Conservation (phyloP, 2,113 vertebrate species). For the Piliocolobus tephrosceles region DNA sequence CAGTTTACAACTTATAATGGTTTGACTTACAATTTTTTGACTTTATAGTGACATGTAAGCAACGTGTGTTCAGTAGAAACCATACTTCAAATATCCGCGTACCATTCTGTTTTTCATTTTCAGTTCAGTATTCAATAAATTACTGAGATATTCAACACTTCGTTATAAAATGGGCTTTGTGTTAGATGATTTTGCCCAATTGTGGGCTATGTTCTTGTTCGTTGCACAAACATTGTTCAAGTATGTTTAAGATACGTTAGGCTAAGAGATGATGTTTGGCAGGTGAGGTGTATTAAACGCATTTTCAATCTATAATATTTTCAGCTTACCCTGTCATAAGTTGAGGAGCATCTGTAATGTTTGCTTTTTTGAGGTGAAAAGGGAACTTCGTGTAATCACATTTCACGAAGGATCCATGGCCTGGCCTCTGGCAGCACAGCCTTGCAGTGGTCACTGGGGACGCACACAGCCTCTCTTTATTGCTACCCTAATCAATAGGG, state of each 20-base stretch:
- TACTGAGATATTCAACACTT: neutral
- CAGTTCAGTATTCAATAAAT: neutral
- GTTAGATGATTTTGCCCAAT: neutral
- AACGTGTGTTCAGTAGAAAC: neutral
- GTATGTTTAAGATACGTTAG: neutral
- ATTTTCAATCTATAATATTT: neutral
- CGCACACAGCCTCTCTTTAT: neutral
- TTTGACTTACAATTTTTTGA: neutral
- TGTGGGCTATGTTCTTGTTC: neutral
- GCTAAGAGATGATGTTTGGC: neutral
- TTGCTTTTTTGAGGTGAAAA: neutral
- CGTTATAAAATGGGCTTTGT: neutral
- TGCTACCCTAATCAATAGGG: neutral
- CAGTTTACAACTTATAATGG: neutral
- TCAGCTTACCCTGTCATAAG: neutral
- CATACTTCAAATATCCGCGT: neutral
- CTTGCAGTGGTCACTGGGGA: rapidly evolving
- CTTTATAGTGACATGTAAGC: neutral
- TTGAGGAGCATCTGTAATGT: neutral
- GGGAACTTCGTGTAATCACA: neutral
- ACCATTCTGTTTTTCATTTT: neutral
- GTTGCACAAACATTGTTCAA: too few species aligned
- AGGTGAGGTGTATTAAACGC: neutral
- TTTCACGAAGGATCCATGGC: neutral
- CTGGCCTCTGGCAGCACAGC: neutral